Conservation (phyloP, 2,888 invertebrate species). For the Drosophila histrio region DNA sequence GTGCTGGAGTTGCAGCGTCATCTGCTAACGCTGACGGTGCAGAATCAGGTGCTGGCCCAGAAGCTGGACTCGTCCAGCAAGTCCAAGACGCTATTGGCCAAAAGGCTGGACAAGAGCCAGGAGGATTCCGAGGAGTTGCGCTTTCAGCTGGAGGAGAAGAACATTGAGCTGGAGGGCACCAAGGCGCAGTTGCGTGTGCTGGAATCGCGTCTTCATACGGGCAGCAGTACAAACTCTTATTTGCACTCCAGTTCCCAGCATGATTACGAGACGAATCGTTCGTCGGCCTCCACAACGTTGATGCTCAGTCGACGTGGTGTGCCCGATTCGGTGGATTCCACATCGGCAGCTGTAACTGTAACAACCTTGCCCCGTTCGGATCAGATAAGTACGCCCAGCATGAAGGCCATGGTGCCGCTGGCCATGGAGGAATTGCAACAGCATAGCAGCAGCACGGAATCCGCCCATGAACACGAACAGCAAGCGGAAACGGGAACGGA, state of each 20-base stretch:
- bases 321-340: slow-evolving; percentile 64
- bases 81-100: slow-evolving; percentile 87
- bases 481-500: background rate
- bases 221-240: slow-evolving; percentile 84
- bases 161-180: slow-evolving; percentile 93
- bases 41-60: slow-evolving; percentile 92
- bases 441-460: slow-evolving; percentile 88
- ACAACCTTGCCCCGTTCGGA: slow-evolving; percentile 68
- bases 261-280: slow-evolving; percentile 82
- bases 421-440: slow-evolving; percentile 85
- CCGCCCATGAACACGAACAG: slow-evolving; percentile 86
- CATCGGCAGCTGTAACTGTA: slow-evolving; percentile 51
- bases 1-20: slow-evolving; percentile 93
- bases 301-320: slow-evolving; percentile 81
- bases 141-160: slow-evolving; percentile 93
- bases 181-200: slow-evolving; percentile 90
- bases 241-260: slow-evolving; percentile 81
- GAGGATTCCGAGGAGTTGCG: slow-evolving; percentile 93
- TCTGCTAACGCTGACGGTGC: slow-evolving; percentile 91
- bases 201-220: slow-evolving; percentile 85
- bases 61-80: slow-evolving; percentile 89
- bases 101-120: slow-evolving; percentile 89
- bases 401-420: slow-evolving; percentile 86
- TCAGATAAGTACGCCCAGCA: slow-evolving; percentile 85
- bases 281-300: slow-evolving; percentile 80